A percentile compares a stretch with the other conserved stretches of the same genome.
phyloP scores from a whole-genome alignment of 2,113 vertebrate species.

The Melanerpes aurifrons region DNA sequence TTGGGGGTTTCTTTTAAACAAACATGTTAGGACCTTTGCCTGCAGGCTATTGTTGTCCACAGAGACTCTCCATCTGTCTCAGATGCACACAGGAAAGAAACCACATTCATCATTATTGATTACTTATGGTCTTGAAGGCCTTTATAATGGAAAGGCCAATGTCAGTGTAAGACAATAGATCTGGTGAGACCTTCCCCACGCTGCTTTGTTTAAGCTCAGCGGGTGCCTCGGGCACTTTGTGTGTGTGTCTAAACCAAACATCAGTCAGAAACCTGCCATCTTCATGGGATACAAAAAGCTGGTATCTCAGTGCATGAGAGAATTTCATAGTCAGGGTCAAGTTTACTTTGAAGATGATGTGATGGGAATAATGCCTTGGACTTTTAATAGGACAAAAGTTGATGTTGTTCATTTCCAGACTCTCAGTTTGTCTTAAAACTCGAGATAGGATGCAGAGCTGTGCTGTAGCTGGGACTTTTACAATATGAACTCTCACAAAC shows the following conservation, averaged over 20 bases:
- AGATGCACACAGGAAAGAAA: constrained; percentile 44
- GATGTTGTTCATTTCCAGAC: background rate
- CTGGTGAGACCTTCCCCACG: constrained; percentile 39
- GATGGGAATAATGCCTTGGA: background rate
- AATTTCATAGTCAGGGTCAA: constrained; percentile 54
- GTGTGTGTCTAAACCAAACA: constrained; percentile 32
- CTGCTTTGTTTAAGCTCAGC: constrained; percentile 44
- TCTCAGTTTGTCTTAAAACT: background rate
- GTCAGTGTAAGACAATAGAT: constrained; percentile 59
- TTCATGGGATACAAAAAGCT: constrained; percentile 32
- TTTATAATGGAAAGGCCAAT: constrained; percentile 60
- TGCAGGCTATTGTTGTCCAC: constrained; percentile 39
- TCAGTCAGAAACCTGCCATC: constrained; percentile 57
- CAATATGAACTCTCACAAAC: background rate
- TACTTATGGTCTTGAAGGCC: constrained; percentile 53
- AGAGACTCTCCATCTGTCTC: constrained; percentile 59
- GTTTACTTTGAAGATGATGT: constrained; percentile 50
- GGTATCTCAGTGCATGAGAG: background rate
- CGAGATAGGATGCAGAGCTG: background rate
- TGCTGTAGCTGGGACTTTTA: background rate
- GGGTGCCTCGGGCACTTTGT: constrained; percentile 48
- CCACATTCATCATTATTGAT: constrained; percentile 68
- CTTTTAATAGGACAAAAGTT: constrained; percentile 11
- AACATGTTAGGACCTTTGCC: background rate
- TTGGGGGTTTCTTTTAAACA: background rate